phyloP scores from a whole-genome alignment of 2,113 vertebrate genomes.

The Thalassarche chlororhynchos region DNA sequence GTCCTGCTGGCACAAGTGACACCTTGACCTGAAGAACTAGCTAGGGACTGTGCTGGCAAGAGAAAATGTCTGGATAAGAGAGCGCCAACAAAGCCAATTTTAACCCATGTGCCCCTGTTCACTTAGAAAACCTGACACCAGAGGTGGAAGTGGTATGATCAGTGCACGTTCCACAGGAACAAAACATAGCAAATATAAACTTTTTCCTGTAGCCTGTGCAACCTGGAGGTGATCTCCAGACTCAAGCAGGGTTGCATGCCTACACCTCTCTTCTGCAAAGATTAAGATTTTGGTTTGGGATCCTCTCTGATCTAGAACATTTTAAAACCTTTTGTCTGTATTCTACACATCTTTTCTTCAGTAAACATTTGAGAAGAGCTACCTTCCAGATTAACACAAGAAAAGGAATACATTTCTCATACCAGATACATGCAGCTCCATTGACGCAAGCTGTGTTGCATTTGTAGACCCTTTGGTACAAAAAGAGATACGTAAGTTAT shows the following conservation, averaged over 20 bases:
- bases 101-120: background rate
- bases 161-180: background rate
- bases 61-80: background rate
- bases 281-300: background rate
- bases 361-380: background rate
- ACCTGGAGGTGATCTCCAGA: background rate
- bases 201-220: background rate
- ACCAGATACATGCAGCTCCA: background rate
- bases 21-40: background rate
- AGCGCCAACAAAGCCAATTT: background rate
- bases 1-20: background rate
- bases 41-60: background rate
- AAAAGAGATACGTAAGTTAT: background rate
- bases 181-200: background rate
- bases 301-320: background rate
- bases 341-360: background rate
- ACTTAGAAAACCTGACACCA: background rate
- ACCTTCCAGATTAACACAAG: background rate
- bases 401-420: background rate
- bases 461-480: background rate
- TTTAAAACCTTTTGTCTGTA: background rate
- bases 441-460: background rate
- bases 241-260: background rate
- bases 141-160: background rate
- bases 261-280: background rate